Base-by-base conservation (phyloP, 2,113 vertebrate genomes). In the Romanogobio albipinnatus region DNA sequence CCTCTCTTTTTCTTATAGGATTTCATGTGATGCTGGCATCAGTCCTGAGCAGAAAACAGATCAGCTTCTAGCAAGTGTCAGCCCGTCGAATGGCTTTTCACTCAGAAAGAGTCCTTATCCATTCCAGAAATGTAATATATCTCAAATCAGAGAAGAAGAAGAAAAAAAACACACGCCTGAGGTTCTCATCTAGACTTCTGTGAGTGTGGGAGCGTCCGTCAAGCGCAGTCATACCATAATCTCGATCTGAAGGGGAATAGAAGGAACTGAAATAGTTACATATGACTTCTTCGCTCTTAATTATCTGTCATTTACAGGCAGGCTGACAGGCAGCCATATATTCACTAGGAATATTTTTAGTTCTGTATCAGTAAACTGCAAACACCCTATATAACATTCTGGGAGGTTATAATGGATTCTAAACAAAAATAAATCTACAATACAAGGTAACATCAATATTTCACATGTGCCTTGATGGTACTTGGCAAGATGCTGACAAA, bases 1-100 rank as follows among this genome's bases (percentile, higher is more conserved):
- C 26, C 58, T 43, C 53, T 53, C 62, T 59, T n/a, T 71, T 15
- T 36, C 24, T 17, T 78, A 19, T 22, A 3, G 47, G 33, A 33
- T 68, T 36, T n/a, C 43, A 26, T 78, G 64, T 77, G 29, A 56
- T 88, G 77, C 68, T 86, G 85, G 84, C 84, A 36, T n/a, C 39
- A 2, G 4, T 81, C 76, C 61, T n/a, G 45, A 70, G 61, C n/a
- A 58, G 71, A 64, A 26, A 75, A 81, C 24, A 76, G 61, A 68
- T 86, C 74, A 47, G 81, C 68, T 86, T 47, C 68, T 53, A 71
- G 81, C 76, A 36, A 73, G 74, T 76, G 49, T 75, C 73, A 77
- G 81, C 26, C 75, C 59, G 62, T 76, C 19, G 26, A 71, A 71
- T 59, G 76, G 13, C 81, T 80, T 82, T 83, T 78, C 58, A 66